These are phyloP conservation scores for Mythimna loreyi DNA, from an alignment of 2,888 invertebrate species.

Conservation along the genomic window DNA sequence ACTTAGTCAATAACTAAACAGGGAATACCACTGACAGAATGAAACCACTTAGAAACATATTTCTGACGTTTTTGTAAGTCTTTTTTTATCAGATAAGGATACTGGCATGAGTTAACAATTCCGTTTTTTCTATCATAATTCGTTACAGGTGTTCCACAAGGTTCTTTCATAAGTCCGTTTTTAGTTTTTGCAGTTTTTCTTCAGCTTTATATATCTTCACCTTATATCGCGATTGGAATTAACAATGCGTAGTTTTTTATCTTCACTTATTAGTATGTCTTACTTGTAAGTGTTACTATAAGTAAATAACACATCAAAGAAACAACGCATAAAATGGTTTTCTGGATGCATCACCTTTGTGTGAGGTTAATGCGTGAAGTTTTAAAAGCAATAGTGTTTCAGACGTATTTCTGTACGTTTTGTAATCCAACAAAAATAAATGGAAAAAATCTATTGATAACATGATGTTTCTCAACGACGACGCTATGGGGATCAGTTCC, in stretches of 20 bases:
- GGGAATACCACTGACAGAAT: not conserved
- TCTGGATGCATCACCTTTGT: not conserved
- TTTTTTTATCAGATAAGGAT: not conserved
- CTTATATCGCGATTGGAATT: not conserved
- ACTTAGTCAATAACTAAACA: slow-evolving; percentile 1
- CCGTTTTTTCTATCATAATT: not conserved
- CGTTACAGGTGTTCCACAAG: slow-evolving; percentile 3
- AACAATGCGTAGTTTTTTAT: not conserved
- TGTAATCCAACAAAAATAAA: not conserved
- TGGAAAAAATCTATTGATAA: no score
- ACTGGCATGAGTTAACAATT: not conserved
- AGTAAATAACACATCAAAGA: not conserved
- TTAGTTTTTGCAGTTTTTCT: not conserved
- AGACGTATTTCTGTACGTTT: not conserved
- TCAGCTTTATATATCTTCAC: no score
- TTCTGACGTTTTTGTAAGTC: not conserved
- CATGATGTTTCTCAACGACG: no score
- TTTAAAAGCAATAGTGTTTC: not conserved
- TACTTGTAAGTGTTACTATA: no score
- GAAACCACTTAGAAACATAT: not conserved
- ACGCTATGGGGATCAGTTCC: no score
- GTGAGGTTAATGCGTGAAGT: not conserved
- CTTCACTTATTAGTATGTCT: no score
- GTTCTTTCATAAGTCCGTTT: not conserved
- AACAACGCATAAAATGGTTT: slow-evolving; percentile 5